Conservation (phyloP, 2,888 invertebrate genomes). For the Leptinotarsa peninsularis region DNA sequence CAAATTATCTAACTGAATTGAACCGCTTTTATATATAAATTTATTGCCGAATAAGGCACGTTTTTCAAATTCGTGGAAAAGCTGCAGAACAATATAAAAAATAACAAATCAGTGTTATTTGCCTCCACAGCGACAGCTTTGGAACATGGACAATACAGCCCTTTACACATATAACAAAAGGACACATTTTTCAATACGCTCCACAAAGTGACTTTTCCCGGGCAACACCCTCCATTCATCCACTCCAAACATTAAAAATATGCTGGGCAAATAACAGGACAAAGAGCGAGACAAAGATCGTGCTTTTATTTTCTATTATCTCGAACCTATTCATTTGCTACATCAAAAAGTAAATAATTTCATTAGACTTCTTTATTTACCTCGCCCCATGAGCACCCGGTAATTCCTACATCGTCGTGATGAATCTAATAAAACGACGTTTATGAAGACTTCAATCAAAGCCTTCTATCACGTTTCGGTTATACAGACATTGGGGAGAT, state of each 20-base stretch:
- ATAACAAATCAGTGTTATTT: neutral
- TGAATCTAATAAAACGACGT: conserved; percentile 46
- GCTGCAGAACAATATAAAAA: no score
- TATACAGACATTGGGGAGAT: neutral
- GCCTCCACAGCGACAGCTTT: neutral
- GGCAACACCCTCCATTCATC: conserved; percentile 34
- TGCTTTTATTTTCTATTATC: conserved; percentile 42
- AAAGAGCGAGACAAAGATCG: conserved; percentile 31
- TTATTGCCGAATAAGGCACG: no score
- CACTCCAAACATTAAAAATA: conserved; percentile 33
- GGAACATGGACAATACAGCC: neutral
- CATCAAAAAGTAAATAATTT: conserved; percentile 55
- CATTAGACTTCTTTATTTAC: conserved; percentile 50
- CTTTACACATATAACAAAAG: conserved; percentile 5
- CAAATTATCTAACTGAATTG: no score
- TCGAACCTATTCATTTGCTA: conserved; percentile 52
- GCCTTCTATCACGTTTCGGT: conserved; percentile 33
- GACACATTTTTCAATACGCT: conserved; percentile 26
- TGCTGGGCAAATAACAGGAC: conserved; percentile 33
- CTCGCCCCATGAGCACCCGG: conserved; percentile 47
- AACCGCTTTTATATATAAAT: no score
- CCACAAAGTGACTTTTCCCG: conserved; percentile 33
- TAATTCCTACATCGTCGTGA: conserved; percentile 47
- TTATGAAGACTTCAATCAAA: conserved; percentile 39
- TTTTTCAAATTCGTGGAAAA: no score